Evolutionary conservation across 2,797 vertebrate genomes (phyloP), one percentile per base, ranked within the genome.

Genomic region (Diplodus sargus): DNA sequence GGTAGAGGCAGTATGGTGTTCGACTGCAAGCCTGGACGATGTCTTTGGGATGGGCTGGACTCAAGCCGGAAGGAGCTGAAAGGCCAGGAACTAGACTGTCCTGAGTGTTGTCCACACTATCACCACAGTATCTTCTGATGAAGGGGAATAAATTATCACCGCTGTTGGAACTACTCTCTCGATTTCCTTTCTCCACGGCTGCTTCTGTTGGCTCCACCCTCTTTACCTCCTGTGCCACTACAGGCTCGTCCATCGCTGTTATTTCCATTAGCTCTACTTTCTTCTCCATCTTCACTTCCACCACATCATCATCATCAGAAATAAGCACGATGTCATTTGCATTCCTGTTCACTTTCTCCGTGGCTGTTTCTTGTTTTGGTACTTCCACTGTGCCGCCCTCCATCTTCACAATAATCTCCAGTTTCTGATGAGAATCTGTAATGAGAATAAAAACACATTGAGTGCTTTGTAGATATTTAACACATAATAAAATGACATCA

Each of bases 1-100:
- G 60, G 75, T 95, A 96, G 59, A 95, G 84, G 64, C 93, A 93
- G 81, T 91, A 96, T 0, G 95, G 94, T 1, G 54, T 71, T 39
- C 76, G 17, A 0, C 11, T 57, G 45, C 93, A 93, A 15, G 68
- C 49, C 15, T 60, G 12, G 22, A 74, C 3, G 6, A 92, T 53
- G 54, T 94, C 92, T 3, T 39, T 3, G 0, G 12, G 69, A 17
- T 85, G 71, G 13, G 15, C 17, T 20, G 82, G 70, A 49, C 58
- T 54, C 42, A 74, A 22, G 34, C 59, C 2, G 34, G 53, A 9
- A 25, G 61, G 30, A 28, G 22, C 4, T 23, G 18, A 57, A n/a
- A 5, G 17, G 4, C 18, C 30, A 15, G 48, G 15, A 22, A 34
- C 15, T 25, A 28, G 1, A 48, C n/a, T 0, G 28, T 54, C 22